Base-by-base conservation (phyloP, 2,888 invertebrate genomes). In the Reticulitermes lucifugus region DNA sequence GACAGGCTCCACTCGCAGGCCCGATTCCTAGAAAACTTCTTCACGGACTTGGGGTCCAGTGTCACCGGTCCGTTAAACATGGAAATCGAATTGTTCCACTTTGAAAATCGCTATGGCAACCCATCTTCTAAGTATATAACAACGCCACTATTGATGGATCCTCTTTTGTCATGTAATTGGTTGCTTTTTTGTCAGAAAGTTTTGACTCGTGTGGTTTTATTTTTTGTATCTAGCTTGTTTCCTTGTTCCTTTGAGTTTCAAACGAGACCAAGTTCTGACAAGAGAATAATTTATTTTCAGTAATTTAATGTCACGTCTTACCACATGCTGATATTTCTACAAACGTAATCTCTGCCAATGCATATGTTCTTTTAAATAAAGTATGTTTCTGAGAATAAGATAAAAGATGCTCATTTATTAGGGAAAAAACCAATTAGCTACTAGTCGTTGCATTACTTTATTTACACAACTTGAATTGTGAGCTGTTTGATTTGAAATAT, bases 231-330 rank as follows among this genome's bases (percentile, higher is more conserved):
- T 46, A 60, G 51, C 22, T 79, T 75, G 41, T 79, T 81, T 43
- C 77, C 41, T 73, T 60, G 22, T 80, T 80, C n/a, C 9, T 60
- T 80, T 55, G 12, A 55, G 18, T 55, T 59, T 55, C 10, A 81
- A 43, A 60, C n/a, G 41, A 29, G 80, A 60, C 60, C 60, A 65
- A 60, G 25, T n/a, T 65, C 70, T 46, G 65, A 81, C 65, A 84
- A 84, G 29, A 71, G 79, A 84, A 79, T 84, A 79, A 79, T 43
- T 84, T 79, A 79, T 75, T 84, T 84, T 51, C 60, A 60, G 79
- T 46, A 84, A 79, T 70, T 79, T 79, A 77, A 70, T 84, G 70
- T 43, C 71, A 84, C 71, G 79, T 65, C 22, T 84, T 29, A 60
- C 65, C 77, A 73, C 77, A 84, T 79, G 79, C 79, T 77, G 77